Evolutionary conservation across 1,140 invertebrate genomes (phyloP), one percentile per base, ranked within the genome.

Genomic region (Drosophila elegans): DNA sequence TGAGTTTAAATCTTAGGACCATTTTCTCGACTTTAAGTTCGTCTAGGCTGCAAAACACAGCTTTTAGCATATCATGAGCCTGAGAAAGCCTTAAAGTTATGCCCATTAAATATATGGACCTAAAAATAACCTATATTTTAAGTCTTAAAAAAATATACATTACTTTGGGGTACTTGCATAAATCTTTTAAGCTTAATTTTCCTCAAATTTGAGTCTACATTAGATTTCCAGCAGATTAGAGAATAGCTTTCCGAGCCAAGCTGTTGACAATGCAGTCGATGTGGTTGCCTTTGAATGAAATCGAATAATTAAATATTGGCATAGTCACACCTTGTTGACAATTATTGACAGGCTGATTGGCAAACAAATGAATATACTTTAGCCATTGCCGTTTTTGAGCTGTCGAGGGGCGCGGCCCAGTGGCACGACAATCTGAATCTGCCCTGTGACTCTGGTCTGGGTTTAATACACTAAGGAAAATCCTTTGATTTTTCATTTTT

Each of bases 271-370:
- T 73, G 57, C 51, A 42, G 44, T 64, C 52, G 75, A 51, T 39
- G 71, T 25, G 44, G 21, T 13, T 80, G 82, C 60, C 59, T 10
- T 60, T 59, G 81, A 88, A 88, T 80, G 80, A 84, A 88, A 88
- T 78, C 84, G 80, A 89, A 88, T 88, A 88, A 88, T 88, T 89
- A 89, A 89, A 89, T 89, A 89, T 89, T 89, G 84, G 84, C 84
- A 89, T 80, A 89, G 84, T 89, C 84, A 89, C 84, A 89, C 84
- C 84, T 89, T 89, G 84, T 89, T 89, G 84, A 89, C 84, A 89
- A 89, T 89, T 89, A 89, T 89, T 89, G 84, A 89, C 84, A 89
- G 85, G 80, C 84, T 89, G 84, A 84, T 89, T 89, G 84, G 84
- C 84, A 89, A 89, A 89, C 77, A 89, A 88, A 89, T 80, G 77